These are phyloP conservation scores for Drosophila sordidapex DNA, from an alignment of 2,888 invertebrate genomes.

Conservation along the genomic window DNA sequence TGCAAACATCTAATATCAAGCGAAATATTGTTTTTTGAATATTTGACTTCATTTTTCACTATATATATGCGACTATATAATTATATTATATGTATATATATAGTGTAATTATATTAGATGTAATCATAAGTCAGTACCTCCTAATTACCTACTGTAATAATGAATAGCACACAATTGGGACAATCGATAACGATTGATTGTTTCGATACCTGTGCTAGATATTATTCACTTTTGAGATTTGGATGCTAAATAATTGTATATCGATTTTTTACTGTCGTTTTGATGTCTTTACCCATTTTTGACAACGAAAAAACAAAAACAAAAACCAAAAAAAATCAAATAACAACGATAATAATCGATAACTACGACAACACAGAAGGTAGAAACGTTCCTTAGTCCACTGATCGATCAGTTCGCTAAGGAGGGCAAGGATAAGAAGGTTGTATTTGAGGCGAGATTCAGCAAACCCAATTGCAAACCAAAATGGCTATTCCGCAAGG, in stretches of 20 bases:
- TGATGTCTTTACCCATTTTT: constrained; percentile 84
- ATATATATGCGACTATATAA: neutral
- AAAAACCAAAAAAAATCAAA: constrained; percentile 11
- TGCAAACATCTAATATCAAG: constrained; percentile 2
- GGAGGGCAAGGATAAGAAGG: constrained; percentile 98
- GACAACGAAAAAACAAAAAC: constrained; percentile 77
- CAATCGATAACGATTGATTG: neutral
- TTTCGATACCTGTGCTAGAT: constrained; percentile 9
- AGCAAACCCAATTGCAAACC: constrained; percentile 98
- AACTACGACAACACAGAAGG: constrained; percentile 89
- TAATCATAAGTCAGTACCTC: constrained; percentile 16
- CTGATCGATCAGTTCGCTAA: constrained; percentile 97
- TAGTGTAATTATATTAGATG: neutral
- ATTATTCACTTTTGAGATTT: constrained; percentile 21
- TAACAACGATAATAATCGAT: constrained; percentile 21
- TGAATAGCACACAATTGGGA: constrained; percentile 6
- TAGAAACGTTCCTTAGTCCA: constrained; percentile 96
- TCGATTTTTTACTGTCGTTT: constrained; percentile 59
- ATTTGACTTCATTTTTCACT: constrained; percentile 1
- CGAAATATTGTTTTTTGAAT: constrained; percentile 31
- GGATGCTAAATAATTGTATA: constrained; percentile 59
- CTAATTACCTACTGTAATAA: neutral
- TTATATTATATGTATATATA: neutral
- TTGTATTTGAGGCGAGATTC: constrained; percentile 96
- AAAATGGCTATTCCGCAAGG: constrained; percentile 96